phyloP scores from a whole-genome alignment of 2,797 vertebrate genomes.

The Karalla daura region DNA sequence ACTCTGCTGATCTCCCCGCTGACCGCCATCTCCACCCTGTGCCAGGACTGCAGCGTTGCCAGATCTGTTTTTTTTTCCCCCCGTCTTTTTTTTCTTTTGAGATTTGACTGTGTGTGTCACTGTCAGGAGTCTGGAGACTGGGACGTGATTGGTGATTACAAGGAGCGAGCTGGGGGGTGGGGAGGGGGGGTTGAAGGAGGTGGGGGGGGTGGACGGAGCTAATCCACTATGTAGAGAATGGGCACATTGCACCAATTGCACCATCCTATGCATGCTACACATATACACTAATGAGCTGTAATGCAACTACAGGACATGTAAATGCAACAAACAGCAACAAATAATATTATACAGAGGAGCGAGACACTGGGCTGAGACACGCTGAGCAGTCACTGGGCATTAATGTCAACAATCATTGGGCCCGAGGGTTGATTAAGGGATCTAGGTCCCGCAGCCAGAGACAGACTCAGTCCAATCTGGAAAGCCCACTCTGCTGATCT shows the following conservation, averaged over 20 bases:
- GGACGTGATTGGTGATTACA: slow-evolving; percentile 68
- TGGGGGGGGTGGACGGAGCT: slow-evolving; percentile 31
- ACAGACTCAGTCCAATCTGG: slow-evolving; percentile 46
- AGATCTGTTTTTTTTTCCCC: slow-evolving; percentile 48
- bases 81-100: too few relatives aligned
- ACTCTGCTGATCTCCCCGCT: slow-evolving; percentile 24
- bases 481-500: slow-evolving; percentile 47
- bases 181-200: slow-evolving; percentile 18
- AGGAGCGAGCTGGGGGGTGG: slow-evolving; percentile 38
- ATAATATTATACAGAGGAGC: slow-evolving; percentile 16
- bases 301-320: slow-evolving; percentile 5
- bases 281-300: slow-evolving; percentile 14
- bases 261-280: slow-evolving; percentile 5
- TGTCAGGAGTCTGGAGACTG: slow-evolving; percentile 45
- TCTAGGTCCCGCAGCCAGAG: slow-evolving; percentile 49
- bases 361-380: slow-evolving; percentile 13
- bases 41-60: slow-evolving; percentile 59
- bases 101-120: slow-evolving; percentile 39
- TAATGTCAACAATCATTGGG: slow-evolving; percentile 60
- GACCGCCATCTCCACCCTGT: slow-evolving; percentile 38
- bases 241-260: slow-evolving; percentile 31
- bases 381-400: slow-evolving; percentile 39
- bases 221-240: slow-evolving; percentile 58
- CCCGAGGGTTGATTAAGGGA: slow-evolving; percentile 62
- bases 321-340: slow-evolving; percentile 2